A percentile compares a stretch with the other conserved stretches of the same genome.
These are phyloP conservation scores for Brachymystax lenok DNA, from an alignment of 2,797 vertebrate genomes.

Conservation along the genomic window DNA sequence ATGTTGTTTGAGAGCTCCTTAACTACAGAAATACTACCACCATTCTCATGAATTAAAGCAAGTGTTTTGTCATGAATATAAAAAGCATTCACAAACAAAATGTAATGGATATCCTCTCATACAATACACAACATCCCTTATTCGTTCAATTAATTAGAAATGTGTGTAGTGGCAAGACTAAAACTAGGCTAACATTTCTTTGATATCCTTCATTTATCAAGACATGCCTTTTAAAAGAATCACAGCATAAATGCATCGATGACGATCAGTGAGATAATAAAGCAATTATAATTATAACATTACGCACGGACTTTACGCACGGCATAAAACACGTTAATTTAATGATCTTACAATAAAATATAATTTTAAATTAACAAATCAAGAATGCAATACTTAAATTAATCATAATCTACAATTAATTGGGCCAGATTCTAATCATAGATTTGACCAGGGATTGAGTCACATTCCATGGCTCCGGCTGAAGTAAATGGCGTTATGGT, in stretches of 20 bases:
- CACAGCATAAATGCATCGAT: not conserved
- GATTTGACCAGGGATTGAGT: conserved; percentile 66
- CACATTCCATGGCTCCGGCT: conserved; percentile 30
- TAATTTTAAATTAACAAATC: not conserved
- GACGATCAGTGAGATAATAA: too few relatives aligned
- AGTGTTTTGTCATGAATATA: not conserved
- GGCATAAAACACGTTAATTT: not conserved
- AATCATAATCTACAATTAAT: not conserved
- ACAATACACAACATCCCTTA: not conserved
- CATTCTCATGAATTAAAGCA: not conserved
- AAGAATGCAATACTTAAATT: not conserved
- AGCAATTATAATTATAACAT: too few relatives aligned
- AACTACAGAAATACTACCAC: not conserved
- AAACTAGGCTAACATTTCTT: not conserved
- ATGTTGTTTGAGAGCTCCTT: not conserved
- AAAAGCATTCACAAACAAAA: not conserved
- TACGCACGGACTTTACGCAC: not conserved
- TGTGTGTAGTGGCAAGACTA: not conserved
- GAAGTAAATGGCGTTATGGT: conserved; percentile 38
- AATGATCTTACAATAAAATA: not conserved
- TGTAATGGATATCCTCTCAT: not conserved
- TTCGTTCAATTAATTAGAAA: not conserved
- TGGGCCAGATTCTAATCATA: conserved; percentile 13
- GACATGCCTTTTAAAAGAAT: not conserved
- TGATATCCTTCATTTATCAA: not conserved